Evolutionary conservation across 2,888 invertebrate species (phyloP), one percentile per base, ranked within the genome.

Genomic region (Apotomis betuletana): DNA sequence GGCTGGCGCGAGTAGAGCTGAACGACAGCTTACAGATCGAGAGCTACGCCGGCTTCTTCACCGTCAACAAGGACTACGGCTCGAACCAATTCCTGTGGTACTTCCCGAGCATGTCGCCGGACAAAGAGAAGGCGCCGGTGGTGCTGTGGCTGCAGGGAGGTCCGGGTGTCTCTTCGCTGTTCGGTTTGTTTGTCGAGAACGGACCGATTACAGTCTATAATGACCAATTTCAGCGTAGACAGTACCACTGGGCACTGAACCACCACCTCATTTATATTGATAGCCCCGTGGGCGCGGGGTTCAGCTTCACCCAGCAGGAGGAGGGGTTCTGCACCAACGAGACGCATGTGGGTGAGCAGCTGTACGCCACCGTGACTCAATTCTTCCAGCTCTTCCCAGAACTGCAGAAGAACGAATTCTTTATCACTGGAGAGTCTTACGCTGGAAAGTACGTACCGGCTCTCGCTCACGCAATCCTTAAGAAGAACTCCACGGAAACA

Each of bases 31-130:
- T 90, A 46, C 90, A 94, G 13, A 89, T 96, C 27, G 94, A 92
- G 76, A 97, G 97, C 81, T 96, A 96, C 81, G 94, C 97, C 13
- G 97, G 97, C 9, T 98, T 95, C 84, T 93, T 98, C 69, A 98
- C 98, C 0, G 98, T 98, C 0, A 96, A 98, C 84, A 95, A 96
- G 78, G 87, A 93, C 0, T 96, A 93, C 81, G 95, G 96, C 78
- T 97, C 97, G 0, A 97, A 98, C 83, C 94, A 97, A 88, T 98
- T 98, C 90, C 97, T 98, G 87, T 98, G 98, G 98, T 98, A 96
- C 83, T 98, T 98, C 84, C 97, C 97, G 0, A 95, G 97, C 0
- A 94, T 95, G 93, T 76, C 85, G 2, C 87, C 90, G 0, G 83
- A 89, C 46, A 88, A 86, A 2, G 89, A 90, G 68, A 88, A 91